A percentile compares a stretch with the other conserved stretches of the same genome.
Evolutionary conservation across 2,888 invertebrate species (phyloP).

Genomic region (Amphimallon solstitiale): DNA sequence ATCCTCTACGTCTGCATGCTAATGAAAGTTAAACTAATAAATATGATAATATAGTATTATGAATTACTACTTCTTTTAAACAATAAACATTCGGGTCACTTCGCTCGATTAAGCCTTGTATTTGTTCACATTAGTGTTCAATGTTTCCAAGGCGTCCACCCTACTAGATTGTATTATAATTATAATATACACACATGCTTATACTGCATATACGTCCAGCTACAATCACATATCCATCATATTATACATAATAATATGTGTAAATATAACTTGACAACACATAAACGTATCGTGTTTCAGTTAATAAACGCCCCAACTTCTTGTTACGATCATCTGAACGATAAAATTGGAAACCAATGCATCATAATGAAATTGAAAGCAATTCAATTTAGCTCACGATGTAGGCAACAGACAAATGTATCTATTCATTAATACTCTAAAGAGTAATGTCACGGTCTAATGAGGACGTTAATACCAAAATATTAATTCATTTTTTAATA

Average conservation of each 20-base stretch:
- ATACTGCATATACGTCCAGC: background rate
- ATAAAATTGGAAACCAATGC: too few species aligned
- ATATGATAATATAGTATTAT: too few species aligned
- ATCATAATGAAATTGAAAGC: background rate
- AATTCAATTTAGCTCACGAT: background rate
- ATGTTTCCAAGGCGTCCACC: background rate
- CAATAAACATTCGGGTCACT: conserved; percentile 10
- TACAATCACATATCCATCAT: background rate
- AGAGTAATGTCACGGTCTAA: background rate
- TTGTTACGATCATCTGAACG: too few species aligned
- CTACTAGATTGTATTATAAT: background rate
- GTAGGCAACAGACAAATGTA: background rate
- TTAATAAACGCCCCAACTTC: background rate
- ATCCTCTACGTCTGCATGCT: too few species aligned
- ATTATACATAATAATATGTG: too few species aligned
- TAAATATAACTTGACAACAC: background rate
- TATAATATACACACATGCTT: background rate
- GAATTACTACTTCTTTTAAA: background rate
- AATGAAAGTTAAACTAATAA: too few species aligned
- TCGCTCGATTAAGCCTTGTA: conserved; percentile 12
- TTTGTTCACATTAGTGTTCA: conserved; percentile 8
- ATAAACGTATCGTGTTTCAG: background rate
- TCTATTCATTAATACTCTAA: background rate
- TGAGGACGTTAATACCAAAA: background rate
- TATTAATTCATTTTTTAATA: background rate